Conservation (phyloP, 2,797 vertebrate species). For the Bryconaethiops microstoma region DNA sequence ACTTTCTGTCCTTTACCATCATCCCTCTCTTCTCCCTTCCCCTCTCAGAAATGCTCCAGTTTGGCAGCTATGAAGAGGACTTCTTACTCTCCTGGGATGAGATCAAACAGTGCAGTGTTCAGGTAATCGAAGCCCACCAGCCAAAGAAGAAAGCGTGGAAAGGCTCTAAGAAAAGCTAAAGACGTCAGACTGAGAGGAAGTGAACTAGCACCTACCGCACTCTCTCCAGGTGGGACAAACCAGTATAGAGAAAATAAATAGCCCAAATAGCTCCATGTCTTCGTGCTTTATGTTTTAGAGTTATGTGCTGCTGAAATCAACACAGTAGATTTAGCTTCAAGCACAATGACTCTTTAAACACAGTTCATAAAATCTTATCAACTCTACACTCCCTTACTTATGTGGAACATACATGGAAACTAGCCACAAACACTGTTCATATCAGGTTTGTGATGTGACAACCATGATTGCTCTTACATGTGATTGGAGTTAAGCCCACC, state of each 20-base stretch:
- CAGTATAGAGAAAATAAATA: background rate
- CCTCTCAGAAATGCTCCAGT: constrained; percentile 35
- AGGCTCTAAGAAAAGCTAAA: constrained; percentile 16
- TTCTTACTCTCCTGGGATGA: constrained; percentile 25
- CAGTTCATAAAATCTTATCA: no score
- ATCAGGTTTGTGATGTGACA: no score
- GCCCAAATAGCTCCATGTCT: background rate
- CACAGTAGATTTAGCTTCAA: background rate
- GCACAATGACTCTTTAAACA: background rate
- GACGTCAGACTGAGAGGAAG: background rate
- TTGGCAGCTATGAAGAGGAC: constrained; percentile 36
- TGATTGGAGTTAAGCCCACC: no score
- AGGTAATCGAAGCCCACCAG: constrained; percentile 36
- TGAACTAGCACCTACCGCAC: background rate
- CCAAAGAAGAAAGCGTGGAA: constrained; percentile 24
- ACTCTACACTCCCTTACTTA: no score
- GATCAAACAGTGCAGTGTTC: constrained; percentile 32
- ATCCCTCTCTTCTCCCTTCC: background rate
- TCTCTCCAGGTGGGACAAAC: background rate
- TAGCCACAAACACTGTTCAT: no score
- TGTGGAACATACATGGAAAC: no score
- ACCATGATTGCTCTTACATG: no score
- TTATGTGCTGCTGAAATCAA: background rate
- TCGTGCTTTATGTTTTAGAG: background rate
- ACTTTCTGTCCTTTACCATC: background rate